Evolutionary conservation across 2,797 vertebrate species (phyloP).

Genomic region (Mastacembelus armatus): DNA sequence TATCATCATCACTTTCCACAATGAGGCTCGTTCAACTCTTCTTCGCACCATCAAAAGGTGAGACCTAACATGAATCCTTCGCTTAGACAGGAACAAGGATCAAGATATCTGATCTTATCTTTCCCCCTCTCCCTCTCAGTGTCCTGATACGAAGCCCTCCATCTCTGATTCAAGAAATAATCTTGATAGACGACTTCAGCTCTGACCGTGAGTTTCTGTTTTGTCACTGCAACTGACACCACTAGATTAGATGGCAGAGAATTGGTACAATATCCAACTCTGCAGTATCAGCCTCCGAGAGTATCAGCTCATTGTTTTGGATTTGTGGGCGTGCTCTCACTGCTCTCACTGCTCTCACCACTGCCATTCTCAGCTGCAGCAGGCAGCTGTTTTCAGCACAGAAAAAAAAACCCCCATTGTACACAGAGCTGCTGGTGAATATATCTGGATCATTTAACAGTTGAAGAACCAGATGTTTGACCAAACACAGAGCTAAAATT

Average conservation of each 20-base stretch:
- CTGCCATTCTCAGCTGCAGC: too few species aligned
- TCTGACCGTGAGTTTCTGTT: slow-evolving; percentile 89
- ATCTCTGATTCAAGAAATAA: slow-evolving; percentile 93
- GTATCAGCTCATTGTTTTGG: neutral
- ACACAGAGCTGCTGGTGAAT: neutral
- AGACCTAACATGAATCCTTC: neutral
- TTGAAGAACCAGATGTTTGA: neutral
- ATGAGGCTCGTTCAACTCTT: slow-evolving; percentile 95
- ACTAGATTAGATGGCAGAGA: too few species aligned
- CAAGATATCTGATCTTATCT: slow-evolving; percentile 3
- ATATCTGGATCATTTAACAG: neutral
- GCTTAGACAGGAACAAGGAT: too few species aligned
- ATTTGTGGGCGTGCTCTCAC: too few species aligned
- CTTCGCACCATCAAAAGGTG: slow-evolving; percentile 96
- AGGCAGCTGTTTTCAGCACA: neutral
- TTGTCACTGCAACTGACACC: neutral
- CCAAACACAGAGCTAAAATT: neutral
- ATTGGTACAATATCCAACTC: too few species aligned
- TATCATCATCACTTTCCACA: slow-evolving; percentile 97
- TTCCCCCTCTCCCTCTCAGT: slow-evolving; percentile 69
- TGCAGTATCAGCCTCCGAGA: too few species aligned
- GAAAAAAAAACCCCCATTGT: too few species aligned
- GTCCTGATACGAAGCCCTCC: slow-evolving; percentile 92
- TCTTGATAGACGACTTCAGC: slow-evolving; percentile 98
- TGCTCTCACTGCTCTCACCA: too few species aligned